Conservation (phyloP, 2,113 vertebrate species). For the Hyla sarda region DNA sequence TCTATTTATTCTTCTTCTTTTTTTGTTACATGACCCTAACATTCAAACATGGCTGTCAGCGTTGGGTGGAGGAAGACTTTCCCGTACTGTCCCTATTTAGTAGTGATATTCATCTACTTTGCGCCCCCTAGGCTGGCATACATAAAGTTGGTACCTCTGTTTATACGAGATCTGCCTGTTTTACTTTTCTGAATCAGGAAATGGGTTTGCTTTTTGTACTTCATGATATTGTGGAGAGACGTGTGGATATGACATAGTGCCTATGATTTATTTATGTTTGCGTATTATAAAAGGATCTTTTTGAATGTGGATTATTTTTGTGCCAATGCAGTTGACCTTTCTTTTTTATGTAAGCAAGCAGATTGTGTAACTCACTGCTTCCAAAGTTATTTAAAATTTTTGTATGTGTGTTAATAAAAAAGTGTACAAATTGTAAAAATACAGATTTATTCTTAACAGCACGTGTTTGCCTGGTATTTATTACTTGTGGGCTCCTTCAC, state of each 20-base stretch:
- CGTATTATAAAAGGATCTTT: constrained; percentile 78
- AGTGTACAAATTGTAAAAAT: constrained; percentile 78
- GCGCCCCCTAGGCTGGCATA: background rate
- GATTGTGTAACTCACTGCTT: constrained; percentile 78
- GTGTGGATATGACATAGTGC: constrained; percentile 88
- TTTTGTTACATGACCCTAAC: background rate
- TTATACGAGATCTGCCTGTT: constrained; percentile 72
- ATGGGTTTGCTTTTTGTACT: constrained; percentile 73
- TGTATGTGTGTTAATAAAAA: constrained; percentile 80
- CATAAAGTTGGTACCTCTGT: constrained; percentile 61
- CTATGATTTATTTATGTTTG: constrained; percentile 94
- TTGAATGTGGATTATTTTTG: constrained; percentile 86
- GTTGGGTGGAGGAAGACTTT: background rate
- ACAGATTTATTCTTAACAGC: constrained; percentile 81
- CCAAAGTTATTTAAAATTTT: constrained; percentile 82
- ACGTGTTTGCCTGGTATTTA: constrained; percentile 57
- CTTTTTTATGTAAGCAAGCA: constrained; percentile 82
- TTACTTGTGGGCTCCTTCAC: constrained; percentile 32
- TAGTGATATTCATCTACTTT: background rate
- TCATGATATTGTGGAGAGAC: constrained; percentile 70
- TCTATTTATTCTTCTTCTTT: background rate
- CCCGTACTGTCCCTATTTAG: background rate
- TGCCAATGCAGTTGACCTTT: constrained; percentile 86
- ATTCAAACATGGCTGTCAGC: background rate
- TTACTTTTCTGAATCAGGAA: constrained; percentile 74